Evolutionary conservation across 2,797 vertebrate genomes (phyloP), one percentile per base, ranked within the genome.

Genomic region (Anguilla anguilla): DNA sequence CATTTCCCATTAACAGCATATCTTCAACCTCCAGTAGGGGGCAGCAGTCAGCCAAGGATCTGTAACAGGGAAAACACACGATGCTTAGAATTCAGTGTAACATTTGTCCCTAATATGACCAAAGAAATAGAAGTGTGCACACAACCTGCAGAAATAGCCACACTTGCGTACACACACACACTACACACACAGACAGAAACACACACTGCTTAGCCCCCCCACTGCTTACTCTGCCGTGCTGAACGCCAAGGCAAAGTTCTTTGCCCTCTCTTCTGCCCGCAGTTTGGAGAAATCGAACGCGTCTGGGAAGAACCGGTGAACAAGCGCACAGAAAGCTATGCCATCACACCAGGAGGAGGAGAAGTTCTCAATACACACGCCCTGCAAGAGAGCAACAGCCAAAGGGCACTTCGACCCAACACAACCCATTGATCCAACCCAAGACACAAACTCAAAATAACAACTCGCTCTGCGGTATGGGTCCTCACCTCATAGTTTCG

Each of bases 1-100:
- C 95, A 90, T 97, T 96, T n/a, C 98, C 98, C 99, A 99, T 99
- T 94, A 99, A 95, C 93, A 99, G 94, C 98, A 99, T 99, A 93
- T 99, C 99, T 82, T 95, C 94, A 67, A 99, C 98, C 55, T 99
- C 99, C 96, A 99, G 95, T 92, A 99, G 96, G 88, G 98, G 99
- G 91, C 96, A 97, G 91, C 99, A 99, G 95, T 97, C 98, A 91
- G 97, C 98, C 91, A 98, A 94, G 89, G 93, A 95, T 96, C 99
- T 99, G 92, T 4, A 49, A 49, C 31, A 67, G 55, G 43, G 83
- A 61, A 19, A 81, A 35, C 0, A 25, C 64, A 67, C 25, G 6
- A 59, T 19, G 17, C 57, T 59, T 59, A 17, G 53, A 13, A 59
- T 59, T 59, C 15, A 59, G 57, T 59, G 57, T 59, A 59, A 59